Evolutionary conservation across 2,888 invertebrate genomes (phyloP), one percentile per base, ranked within the genome.

Genomic region (Caenorhabditis sp.): DNA sequence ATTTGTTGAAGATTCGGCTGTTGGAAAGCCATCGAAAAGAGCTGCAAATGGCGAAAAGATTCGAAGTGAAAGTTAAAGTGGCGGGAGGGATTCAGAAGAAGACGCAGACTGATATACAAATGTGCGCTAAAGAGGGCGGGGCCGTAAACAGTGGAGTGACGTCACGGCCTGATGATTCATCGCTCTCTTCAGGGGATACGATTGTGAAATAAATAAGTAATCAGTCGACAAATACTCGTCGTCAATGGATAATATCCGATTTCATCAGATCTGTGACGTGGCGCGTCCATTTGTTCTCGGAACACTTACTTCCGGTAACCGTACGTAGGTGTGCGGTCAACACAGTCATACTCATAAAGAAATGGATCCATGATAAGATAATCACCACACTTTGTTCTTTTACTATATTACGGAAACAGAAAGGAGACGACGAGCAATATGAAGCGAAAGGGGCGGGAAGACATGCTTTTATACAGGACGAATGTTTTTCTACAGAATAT

Each of bases 1-100:
- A 82, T 82, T 22, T 70, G 59, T 48, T 82, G 80, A 26, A 82
- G 59, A 39, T 82, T 82, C 7, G 68, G 72, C 46, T 72, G 72
- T 26, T 63, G 72, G 62, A 56, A 72, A 13, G 72, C 62, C 72
- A 63, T 20, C 15, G 13, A 13, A 26, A 20, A 8, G 15, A 11
- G 27, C 55, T 53, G 39, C 37, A 61, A 46, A 43, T 17, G 37
- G 17, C 17, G 43, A 32, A 9, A 6, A 39, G 27, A 37, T 9
- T 37, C 30, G 13, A 30, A 35, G 41, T 26, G 27, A 15, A 30
- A 41, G 37, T 7, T 45, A 30, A 15, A 20, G 35, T 15, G 32
- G 53, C 2, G 37, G 3, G 26, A 37, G 50, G 52, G 35, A 46
- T 27, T 8, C 41, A 15, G 41, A 30, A 50, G 27, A 13, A 30